Percentiles rank a stretch among this genome's conserved stretches.
phyloP scores from a whole-genome alignment of 2,113 vertebrate genomes.

The Daubentonia madagascariensis region DNA sequence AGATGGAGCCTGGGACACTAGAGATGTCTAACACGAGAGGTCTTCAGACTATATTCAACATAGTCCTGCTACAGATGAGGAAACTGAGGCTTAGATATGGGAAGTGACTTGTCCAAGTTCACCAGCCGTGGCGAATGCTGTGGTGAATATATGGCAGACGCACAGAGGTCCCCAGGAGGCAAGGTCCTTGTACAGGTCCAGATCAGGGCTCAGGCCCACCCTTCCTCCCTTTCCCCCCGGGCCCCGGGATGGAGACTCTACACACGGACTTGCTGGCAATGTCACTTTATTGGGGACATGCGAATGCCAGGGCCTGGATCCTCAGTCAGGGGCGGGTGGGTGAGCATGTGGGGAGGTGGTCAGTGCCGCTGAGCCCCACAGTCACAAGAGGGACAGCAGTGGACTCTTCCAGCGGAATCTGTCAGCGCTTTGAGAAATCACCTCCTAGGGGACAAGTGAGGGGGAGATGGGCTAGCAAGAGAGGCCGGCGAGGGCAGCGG shows the following conservation, averaged over 20 bases:
- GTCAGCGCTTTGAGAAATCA: constrained; percentile 73
- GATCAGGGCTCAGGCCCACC: background rate
- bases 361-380: rapidly evolving
- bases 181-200: background rate
- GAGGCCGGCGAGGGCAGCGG: background rate
- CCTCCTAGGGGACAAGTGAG: constrained; percentile 48
- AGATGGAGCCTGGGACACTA: background rate
- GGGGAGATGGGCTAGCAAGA: background rate
- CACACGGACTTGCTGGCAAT: background rate
- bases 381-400: rapidly evolving
- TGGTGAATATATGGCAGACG: background rate
- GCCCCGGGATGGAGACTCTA: background rate
- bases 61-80: background rate
- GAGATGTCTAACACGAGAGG: background rate
- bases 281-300: constrained; percentile 42
- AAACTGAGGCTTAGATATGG: background rate
- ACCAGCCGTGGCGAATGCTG: background rate
- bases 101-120: background rate
- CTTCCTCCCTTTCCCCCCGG: background rate
- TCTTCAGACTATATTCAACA: background rate
- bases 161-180: background rate
- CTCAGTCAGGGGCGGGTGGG: rapidly evolving
- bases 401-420: rapidly evolving
- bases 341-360: background rate
- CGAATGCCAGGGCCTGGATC: background rate